Percentiles rank a stretch among this genome's conserved stretches.
These are phyloP conservation scores for Pitangus sulphuratus DNA, from an alignment of 2,797 vertebrate genomes.

Conservation along the genomic window DNA sequence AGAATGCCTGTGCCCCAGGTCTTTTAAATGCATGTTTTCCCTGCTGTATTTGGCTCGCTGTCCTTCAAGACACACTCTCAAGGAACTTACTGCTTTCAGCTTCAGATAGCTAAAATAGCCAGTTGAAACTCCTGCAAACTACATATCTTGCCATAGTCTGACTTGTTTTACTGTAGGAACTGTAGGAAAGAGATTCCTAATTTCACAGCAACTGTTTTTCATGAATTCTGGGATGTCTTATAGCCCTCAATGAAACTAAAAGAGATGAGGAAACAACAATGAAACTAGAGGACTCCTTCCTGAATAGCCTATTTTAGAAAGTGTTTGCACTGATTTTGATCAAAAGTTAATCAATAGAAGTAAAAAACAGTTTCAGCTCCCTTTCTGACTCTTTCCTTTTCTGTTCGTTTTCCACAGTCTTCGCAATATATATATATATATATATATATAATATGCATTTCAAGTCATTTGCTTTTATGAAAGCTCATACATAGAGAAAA, in stretches of 20 bases:
- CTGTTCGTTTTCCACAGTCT: not conserved
- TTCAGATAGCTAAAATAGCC: not conserved
- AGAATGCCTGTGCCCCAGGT: not conserved
- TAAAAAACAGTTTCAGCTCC: not conserved
- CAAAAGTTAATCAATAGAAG: not conserved
- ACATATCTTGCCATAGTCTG: not conserved
- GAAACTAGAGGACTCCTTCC: not conserved
- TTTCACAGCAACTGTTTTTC: not conserved
- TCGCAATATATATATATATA: not conserved
- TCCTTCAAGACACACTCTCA: not conserved
- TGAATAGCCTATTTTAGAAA: not conserved
- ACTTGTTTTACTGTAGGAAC: not conserved
- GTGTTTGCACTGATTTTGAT: not conserved
- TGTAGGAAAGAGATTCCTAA: not conserved
- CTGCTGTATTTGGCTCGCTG: not conserved
- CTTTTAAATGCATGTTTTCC: not conserved
- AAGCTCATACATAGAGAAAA: not conserved
- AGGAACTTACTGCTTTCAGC: not conserved
- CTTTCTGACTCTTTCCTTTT: not conserved
- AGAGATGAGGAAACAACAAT: not conserved
- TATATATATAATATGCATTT: not conserved
- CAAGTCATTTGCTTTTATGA: not conserved
- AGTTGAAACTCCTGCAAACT: not conserved
- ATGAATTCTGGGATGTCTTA: not conserved
- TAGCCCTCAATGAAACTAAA: not conserved